Conservation (phyloP, 1,140 invertebrate species). For the Lepidurus apus region DNA sequence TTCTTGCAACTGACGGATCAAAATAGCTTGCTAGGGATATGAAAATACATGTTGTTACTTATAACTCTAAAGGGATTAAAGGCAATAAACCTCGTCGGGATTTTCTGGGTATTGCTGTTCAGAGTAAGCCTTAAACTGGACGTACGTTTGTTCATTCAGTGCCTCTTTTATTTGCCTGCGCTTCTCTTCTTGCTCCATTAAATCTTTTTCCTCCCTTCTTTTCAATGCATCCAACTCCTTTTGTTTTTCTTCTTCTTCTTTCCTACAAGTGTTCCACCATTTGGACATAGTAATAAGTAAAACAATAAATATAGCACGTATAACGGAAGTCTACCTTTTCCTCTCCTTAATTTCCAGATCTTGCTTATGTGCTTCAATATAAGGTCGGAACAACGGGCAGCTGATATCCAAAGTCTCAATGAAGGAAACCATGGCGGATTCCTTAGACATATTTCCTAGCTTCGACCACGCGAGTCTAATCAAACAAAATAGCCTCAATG, state of each 20-base stretch:
- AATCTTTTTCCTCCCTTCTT: conserved; percentile 49
- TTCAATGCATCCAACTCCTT: conserved; percentile 58
- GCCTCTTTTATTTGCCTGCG: conserved; percentile 83
- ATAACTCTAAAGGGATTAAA: background rate
- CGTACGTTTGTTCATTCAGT: conserved; percentile 91
- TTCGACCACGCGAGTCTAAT: conserved; percentile 80
- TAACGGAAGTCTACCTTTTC: conserved; percentile 30
- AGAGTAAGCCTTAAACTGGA: conserved; percentile 89
- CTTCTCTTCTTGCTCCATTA: conserved; percentile 39
- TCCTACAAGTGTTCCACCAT: conserved; percentile 40
- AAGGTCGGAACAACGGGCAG: conserved; percentile 84
- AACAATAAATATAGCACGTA: conserved; percentile 32
- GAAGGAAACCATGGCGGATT: conserved; percentile 87
- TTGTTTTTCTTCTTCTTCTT: conserved; percentile 46
- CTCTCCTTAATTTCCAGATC: conserved; percentile 71
- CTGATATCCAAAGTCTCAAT: conserved; percentile 76
- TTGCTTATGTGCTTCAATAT: conserved; percentile 81
- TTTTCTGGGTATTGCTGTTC: conserved; percentile 92
- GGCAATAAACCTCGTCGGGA: conserved; percentile 62
- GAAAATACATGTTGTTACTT: conserved; percentile 26
- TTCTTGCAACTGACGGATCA: conserved; percentile 89
- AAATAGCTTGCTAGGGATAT: conserved; percentile 68
- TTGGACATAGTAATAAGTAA: conserved; percentile 25
- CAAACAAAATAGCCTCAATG: conserved; percentile 37
- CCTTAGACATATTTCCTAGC: conserved; percentile 74